Conservation (phyloP, 1,140 invertebrate genomes). For the Triops longicaudatus region DNA sequence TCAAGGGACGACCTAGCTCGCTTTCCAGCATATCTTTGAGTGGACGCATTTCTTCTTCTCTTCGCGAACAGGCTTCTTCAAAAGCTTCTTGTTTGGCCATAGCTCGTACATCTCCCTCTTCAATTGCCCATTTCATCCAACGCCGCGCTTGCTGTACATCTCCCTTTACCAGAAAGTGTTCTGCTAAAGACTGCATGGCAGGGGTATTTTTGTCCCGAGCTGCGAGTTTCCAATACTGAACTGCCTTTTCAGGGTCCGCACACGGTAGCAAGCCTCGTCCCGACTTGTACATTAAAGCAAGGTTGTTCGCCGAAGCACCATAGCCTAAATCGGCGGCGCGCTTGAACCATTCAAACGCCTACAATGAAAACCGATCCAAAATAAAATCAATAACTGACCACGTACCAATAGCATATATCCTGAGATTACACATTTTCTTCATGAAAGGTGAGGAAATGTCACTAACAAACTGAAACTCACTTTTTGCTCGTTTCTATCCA, state of each 20-base stretch:
- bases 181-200: conserved; percentile 26
- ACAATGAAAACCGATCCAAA: neutral
- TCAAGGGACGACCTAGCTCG: too few relatives aligned
- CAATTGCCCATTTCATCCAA: neutral
- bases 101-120: neutral
- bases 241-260: conserved; percentile 20
- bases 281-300: conserved; percentile 18
- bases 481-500: neutral
- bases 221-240: conserved; percentile 28
- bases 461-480: too few relatives aligned
- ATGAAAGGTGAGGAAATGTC: too few relatives aligned
- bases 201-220: neutral
- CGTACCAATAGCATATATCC: neutral
- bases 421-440: too few relatives aligned
- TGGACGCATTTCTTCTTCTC: neutral
- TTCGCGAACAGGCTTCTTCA: neutral
- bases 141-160: neutral
- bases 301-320: conserved; percentile 23
- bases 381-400: neutral
- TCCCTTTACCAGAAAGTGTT: neutral
- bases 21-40: too few relatives aligned
- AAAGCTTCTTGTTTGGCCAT: too few relatives aligned
- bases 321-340: conserved; percentile 20
- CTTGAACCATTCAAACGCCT: conserved; percentile 24
- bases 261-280: neutral